Evolutionary conservation across 2,797 vertebrate species (phyloP), one percentile per base, ranked within the genome.

Genomic region (Allobates femoralis): DNA sequence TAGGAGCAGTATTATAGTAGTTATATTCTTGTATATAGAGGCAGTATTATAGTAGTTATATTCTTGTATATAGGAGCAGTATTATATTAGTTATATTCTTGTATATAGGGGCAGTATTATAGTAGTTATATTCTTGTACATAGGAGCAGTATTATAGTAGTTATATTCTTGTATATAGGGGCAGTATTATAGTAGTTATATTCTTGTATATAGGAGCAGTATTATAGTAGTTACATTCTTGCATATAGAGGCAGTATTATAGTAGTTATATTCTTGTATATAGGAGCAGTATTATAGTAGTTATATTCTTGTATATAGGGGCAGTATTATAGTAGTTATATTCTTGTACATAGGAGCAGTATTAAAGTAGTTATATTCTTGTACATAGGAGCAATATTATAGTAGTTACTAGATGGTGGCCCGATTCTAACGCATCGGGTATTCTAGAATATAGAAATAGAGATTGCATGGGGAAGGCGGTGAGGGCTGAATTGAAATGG

Each of bases 111-210:
- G 60, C n/a, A 62, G 64, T 66, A 67, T 67, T 67, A 56, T 56
- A 56, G 53, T 56, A 56, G 53, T 56, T 56, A 56, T 56, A 56
- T 56, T 56, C 53, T 56, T 56, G 53, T 56, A 56, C 18, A 56
- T 56, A 19, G 53, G 53, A 56, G 53, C 53, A 56, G 53, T 56
- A 56, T 56, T 56, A 67, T 67, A 67, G 30, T 67, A 67, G 64
- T 32, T 67, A 67, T 67, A 67, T 67, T 67, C 28, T 34, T 67
- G 64, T 34, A 67, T 15, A 34, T 67, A 19, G 64, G 28, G 64
- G 64, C 16, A 67, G 64, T 67, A 67, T 67, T 67, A 67, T 67
- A 67, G 64, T 67, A 67, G 64, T 34, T 67, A 67, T 67, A 67
- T 34, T 67, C 64, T 67, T 67, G 64, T 34, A 67, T 15, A 67